Conservation (phyloP, 2,113 vertebrate genomes). For the Opisthocomus hoazin region DNA sequence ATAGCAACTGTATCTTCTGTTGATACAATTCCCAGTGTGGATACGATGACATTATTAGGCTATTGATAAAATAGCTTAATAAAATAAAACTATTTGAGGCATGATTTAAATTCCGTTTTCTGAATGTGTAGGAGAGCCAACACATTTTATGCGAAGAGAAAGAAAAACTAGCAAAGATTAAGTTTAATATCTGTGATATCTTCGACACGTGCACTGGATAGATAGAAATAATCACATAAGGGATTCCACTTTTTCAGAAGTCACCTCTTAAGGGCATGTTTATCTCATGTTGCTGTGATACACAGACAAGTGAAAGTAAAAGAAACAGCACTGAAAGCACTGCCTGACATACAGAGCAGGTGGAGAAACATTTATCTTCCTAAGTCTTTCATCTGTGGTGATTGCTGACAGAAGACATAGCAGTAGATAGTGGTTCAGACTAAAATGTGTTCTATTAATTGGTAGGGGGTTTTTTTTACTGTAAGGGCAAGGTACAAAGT, state of each 20-base stretch:
- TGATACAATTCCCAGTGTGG: background rate
- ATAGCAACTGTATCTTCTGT: background rate
- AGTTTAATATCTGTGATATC: background rate
- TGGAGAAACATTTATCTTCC: background rate
- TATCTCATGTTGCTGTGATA: background rate
- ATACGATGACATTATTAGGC: background rate
- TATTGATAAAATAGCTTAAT: background rate
- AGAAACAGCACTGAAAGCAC: background rate
- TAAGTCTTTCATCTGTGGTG: background rate
- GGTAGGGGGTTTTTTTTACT: background rate
- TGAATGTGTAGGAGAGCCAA: background rate
- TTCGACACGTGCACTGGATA: background rate
- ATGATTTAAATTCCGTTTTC: background rate
- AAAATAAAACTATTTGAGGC: background rate
- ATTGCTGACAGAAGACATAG: background rate
- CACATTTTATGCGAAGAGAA: background rate
- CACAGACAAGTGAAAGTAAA: background rate
- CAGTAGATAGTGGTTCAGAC: background rate
- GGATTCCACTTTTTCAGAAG: background rate
- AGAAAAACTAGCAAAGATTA: background rate
- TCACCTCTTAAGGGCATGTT: background rate
- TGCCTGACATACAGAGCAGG: background rate
- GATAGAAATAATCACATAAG: background rate
- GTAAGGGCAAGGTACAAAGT: background rate
- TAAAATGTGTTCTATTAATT: background rate